Conservation (phyloP, 2,113 vertebrate genomes). For the Oreamnos americanus region DNA sequence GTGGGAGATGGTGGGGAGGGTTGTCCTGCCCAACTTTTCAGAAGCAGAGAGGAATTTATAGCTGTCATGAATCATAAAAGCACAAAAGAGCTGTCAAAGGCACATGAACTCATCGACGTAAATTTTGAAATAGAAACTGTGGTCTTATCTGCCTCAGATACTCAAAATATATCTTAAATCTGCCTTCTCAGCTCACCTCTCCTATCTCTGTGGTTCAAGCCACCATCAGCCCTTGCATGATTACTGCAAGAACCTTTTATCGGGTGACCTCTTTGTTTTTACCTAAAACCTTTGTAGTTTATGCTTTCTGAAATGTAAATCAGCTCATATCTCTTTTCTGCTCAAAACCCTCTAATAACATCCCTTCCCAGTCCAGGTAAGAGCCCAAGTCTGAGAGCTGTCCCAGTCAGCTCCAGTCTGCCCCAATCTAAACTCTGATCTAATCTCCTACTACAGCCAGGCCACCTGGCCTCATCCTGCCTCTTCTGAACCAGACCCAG, state of each 20-base stretch:
- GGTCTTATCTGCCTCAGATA: background rate
- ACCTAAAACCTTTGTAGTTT: background rate
- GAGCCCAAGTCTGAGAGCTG: background rate
- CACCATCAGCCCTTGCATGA: background rate
- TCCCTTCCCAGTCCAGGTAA: background rate
- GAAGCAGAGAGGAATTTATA: background rate
- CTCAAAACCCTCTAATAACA: background rate
- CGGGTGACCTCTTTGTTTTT: background rate
- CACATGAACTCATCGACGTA: background rate
- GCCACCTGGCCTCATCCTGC: background rate
- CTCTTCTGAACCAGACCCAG: background rate
- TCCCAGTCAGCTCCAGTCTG: background rate
- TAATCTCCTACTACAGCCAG: background rate
- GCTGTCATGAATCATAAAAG: background rate
- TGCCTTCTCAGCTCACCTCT: background rate
- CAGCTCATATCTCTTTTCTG: background rate
- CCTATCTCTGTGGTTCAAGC: background rate
- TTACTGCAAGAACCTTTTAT: background rate
- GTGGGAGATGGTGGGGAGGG: background rate
- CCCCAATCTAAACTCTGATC: background rate
- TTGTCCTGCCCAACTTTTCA: background rate
- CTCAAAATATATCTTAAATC: background rate
- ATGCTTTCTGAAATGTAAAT: background rate
- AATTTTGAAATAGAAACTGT: background rate
- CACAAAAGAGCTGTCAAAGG: background rate